Evolutionary conservation across 2,113 vertebrate species (phyloP), one percentile per base, ranked within the genome.

Genomic region (Talpa occidentalis): DNA sequence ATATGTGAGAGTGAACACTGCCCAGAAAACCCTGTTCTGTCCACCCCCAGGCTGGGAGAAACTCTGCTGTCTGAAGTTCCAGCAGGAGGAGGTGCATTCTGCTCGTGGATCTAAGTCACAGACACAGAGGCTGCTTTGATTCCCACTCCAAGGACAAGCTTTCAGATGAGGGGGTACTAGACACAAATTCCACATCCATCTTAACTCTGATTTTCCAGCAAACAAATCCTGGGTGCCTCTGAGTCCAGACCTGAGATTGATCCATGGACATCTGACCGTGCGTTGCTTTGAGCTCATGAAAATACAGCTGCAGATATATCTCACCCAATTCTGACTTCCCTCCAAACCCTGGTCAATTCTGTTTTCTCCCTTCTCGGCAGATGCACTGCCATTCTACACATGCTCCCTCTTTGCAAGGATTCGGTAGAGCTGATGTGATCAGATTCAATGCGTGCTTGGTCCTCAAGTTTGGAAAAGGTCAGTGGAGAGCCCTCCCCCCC

Each of bases 1-100:
- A 32, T 35, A 3, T 1, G 32, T 35, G 4, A 32, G 22, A 35
- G 21, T 0, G 3, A 32, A 26, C 2, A 1, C 19, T 21, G 21
- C 35, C 11, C 17, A 44, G 59, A 24, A 60, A 30, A 9, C 7
- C 15, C 4, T 5, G 28, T 26, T 67, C 35, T 28, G 15, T 6
- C 12, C 30, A 15, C 14, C 26, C 52, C 3, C 1, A 42, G 40
- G 14, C 15, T 14, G 9, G 12, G 0, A 3, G 44, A 54, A 42
- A 19, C 40, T 2, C 30, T 44, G 26, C 59, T 10, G 19, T n/a
- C 80, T 30, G 16, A 37, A 15, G 19, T 7, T 11, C 6, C 1
- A 28, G 52, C 3, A 11, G 16, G 0, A 19, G 11, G 19, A 56
- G 17, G 11, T 1, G 11, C n/a, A 2, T 7, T 3, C 32, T 0